A percentile compares a stretch with the other conserved stretches of the same genome.
These are phyloP conservation scores for Sparidentex hasta DNA, from an alignment of 2,797 vertebrate species.

Conservation along the genomic window DNA sequence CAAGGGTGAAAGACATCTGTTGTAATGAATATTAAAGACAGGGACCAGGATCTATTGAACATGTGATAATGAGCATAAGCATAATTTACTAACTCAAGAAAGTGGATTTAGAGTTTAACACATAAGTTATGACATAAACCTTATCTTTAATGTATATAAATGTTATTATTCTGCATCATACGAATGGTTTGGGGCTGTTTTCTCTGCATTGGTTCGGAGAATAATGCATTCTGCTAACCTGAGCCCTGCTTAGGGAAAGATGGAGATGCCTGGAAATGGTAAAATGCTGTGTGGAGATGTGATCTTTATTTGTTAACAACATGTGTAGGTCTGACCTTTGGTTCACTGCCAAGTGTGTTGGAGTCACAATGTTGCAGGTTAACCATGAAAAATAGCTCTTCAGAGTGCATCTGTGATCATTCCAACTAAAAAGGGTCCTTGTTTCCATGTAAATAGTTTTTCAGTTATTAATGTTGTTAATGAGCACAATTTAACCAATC, in stretches of 20 bases:
- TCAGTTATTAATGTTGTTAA: constrained; percentile 25
- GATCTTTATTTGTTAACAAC: constrained; percentile 1
- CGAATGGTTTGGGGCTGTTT: constrained; percentile 10
- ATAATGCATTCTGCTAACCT: constrained; percentile 47
- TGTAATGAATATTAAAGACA: neutral
- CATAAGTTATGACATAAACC: neutral
- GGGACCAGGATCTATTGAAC: neutral
- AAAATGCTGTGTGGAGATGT: constrained; percentile 27
- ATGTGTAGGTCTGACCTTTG: constrained; percentile 15
- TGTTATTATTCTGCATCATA: constrained; percentile 4
- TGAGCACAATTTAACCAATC: constrained; percentile 28
- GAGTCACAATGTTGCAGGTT: neutral
- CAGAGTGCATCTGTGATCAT: constrained; percentile 6
- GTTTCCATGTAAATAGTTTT: constrained; percentile 32
- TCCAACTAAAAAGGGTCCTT: constrained; percentile 4
- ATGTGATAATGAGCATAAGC: neutral
- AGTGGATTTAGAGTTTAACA: neutral
- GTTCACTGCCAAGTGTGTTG: constrained; percentile 33
- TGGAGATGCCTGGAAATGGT: neutral
- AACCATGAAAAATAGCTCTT: neutral
- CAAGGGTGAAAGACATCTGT: neutral
- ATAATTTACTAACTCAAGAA: neutral
- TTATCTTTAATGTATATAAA: neutral
- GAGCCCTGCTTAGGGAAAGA: constrained; percentile 5
- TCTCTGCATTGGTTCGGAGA: constrained; percentile 35